These are phyloP conservation scores for Prunella himalayana DNA, from an alignment of 2,113 vertebrate genomes.

Conservation along the genomic window DNA sequence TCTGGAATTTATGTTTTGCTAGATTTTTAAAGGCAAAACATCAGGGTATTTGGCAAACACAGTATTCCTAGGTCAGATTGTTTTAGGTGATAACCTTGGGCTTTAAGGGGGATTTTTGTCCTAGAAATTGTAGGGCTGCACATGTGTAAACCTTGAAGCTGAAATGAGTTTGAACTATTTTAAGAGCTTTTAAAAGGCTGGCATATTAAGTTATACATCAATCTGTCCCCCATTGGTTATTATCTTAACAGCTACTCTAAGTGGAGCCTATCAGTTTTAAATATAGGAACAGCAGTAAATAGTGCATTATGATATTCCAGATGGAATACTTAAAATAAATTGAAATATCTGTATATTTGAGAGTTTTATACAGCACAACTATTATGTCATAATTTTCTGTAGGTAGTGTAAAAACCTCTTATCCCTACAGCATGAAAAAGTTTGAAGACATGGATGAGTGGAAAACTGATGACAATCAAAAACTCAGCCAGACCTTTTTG, in stretches of 20 bases:
- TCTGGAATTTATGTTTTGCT: background rate
- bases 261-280: conserved; percentile 51
- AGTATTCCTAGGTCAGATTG: background rate
- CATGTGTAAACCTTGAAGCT: background rate
- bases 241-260: conserved; percentile 34
- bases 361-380: background rate
- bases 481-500: background rate
- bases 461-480: background rate
- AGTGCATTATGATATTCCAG: conserved; percentile 41
- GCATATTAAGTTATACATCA: conserved; percentile 10
- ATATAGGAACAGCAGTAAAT: conserved; percentile 37
- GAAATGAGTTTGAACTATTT: background rate
- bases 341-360: background rate
- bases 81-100: background rate
- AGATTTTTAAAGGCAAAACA: background rate
- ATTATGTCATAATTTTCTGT: conserved; percentile 15
- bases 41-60: background rate
- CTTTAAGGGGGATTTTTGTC: background rate
- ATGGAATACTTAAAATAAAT: conserved; percentile 50
- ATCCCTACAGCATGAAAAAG: background rate
- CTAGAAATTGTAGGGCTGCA: background rate
- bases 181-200: conserved; percentile 12
- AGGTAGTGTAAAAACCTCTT: background rate
- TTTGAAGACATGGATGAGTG: background rate
- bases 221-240: conserved; percentile 24